Percentiles rank a stretch among this genome's conserved stretches.
phyloP scores from a whole-genome alignment of 2,888 invertebrate genomes.

The Ypsolopha sequella region DNA sequence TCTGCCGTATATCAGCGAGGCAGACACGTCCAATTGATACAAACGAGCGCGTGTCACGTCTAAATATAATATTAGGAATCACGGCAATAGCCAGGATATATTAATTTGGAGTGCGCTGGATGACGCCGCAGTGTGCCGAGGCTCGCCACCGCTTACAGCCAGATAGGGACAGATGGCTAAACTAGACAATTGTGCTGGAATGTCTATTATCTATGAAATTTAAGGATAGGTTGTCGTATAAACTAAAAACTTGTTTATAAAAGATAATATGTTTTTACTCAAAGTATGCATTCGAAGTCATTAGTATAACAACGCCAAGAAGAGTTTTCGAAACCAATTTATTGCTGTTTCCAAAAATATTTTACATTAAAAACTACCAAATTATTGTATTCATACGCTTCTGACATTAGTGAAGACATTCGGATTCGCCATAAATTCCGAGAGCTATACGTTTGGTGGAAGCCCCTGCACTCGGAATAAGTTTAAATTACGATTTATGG shows the following conservation, averaged over 20 bases:
- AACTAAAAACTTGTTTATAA: background rate
- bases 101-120: conserved; percentile 64
- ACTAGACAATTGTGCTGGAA: background rate
- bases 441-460: background rate
- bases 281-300: background rate
- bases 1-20: conserved; percentile 64
- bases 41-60: conserved; percentile 70
- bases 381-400: no score
- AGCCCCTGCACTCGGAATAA: conserved; percentile 44
- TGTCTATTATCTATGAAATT: no score
- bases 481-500: conserved; percentile 64
- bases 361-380: background rate
- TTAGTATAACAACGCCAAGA: no score
- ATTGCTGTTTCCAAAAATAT: background rate
- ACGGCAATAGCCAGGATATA: conserved; percentile 71
- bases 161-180: conserved; percentile 9
- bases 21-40: conserved; percentile 69
- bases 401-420: background rate
- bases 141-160: conserved; percentile 17
- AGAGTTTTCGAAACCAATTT: no score
- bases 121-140: conserved; percentile 39
- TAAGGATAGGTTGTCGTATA: background rate
- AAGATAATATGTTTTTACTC: background rate
- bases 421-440: background rate
- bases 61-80: conserved; percentile 72